Base-by-base conservation (phyloP, 2,888 invertebrate genomes). In the Agriotes lineatus region DNA sequence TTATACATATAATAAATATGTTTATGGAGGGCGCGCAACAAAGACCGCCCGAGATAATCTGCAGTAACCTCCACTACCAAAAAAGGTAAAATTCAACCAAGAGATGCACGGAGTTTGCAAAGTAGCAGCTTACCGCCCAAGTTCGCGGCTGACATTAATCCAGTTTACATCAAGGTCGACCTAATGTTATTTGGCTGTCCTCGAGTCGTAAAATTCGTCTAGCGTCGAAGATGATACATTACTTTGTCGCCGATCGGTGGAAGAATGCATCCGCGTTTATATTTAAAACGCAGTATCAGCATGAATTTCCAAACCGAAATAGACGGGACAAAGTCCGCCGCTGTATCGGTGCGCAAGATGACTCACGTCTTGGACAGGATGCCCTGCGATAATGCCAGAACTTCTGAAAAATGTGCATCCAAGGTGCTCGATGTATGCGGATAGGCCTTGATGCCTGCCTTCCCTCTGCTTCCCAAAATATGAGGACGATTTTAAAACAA, bases 101-200 rank as follows among this genome's bases (percentile, higher is more conserved):
- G 57, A 57, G 39, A 33, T 56, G 20, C 44, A 20, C 20, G n/a
- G 20, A 44, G 44, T 44, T 44, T 20, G 39, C 22, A 57, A 39
- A 57, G 39, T 57, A 33, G 22, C 39, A 39, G 37, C 30, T 57
- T 39, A 56, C 19, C 37, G 20, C 39, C 16, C 39, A 45, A 59
- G 45, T 59, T 59, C 44, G n/a, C 48, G 44, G 44, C 59, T 59
- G 59, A 59, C 45, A 59, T 59, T 59, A 59, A 59, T 59, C 30
- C 42, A 12, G 58, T 44, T 58, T 57, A 39, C 57, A 57, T 39
- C 57, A 57, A 57, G 57, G 57, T 57, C 57, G 39, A 57, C 39
- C 19, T 57, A 57, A 57, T 57, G 57, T 57, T 57, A 57, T 57
- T 57, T 57, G 37, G 19, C 22, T 19, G 57, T 37, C 39, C 39